Evolutionary conservation across 2,113 vertebrate species (phyloP).

Genomic region (Pseudorhombus dupliciocellatus): DNA sequence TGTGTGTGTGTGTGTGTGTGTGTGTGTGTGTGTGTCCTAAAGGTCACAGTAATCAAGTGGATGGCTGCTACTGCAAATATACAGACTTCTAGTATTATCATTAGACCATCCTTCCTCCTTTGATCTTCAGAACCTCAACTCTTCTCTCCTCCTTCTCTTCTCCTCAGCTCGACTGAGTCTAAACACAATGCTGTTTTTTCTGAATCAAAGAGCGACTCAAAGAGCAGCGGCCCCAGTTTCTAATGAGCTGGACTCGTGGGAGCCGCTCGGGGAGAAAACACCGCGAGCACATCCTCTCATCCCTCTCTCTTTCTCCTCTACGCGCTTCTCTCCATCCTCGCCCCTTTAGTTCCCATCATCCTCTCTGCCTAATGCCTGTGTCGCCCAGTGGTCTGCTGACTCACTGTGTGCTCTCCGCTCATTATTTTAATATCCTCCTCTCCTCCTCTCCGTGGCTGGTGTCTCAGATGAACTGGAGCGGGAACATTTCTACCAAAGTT

Average conservation of each 20-base stretch:
- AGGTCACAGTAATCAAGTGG: slow-evolving; percentile 3
- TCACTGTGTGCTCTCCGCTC: slow-evolving; percentile 27
- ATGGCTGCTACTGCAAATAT: too few relatives aligned
- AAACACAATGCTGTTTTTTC: neutral
- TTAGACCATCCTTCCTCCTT: too few relatives aligned
- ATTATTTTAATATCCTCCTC: slow-evolving; percentile 21
- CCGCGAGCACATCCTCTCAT: neutral
- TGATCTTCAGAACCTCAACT: too few relatives aligned
- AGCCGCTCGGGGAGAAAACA: neutral
- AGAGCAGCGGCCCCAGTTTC: slow-evolving; percentile 29
- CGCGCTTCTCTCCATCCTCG: neutral
- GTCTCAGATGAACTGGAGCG: slow-evolving; percentile 19
- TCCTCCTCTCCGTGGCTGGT: neutral
- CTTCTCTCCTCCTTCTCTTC: too few relatives aligned
- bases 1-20: neutral
- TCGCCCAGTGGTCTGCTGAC: slow-evolving; percentile 10
- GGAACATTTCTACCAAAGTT: too few relatives aligned
- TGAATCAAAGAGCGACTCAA: neutral
- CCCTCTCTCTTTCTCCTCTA: neutral
- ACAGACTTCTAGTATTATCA: neutral
- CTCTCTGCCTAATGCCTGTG: neutral
- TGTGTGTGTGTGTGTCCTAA: neutral
- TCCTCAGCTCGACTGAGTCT: neutral
- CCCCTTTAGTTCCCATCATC: neutral
- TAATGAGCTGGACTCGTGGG: slow-evolving; percentile 34